Evolutionary conservation across 2,797 vertebrate genomes (phyloP), one percentile per base, ranked within the genome.

Genomic region (Sebastes nivosus): DNA sequence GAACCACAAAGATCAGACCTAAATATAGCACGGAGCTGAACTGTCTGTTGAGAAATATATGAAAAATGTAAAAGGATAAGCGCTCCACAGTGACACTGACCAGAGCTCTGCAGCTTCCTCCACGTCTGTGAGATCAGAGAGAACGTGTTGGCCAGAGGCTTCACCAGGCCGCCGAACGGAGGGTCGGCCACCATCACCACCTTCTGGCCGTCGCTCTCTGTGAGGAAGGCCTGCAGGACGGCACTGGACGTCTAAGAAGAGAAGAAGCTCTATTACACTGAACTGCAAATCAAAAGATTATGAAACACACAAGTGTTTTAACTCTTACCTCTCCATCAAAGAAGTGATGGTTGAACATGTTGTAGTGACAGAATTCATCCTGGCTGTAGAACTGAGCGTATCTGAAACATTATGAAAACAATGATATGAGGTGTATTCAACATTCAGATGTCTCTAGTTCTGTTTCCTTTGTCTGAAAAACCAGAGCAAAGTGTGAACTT

Each of bases 261-360:
- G 18, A 68, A 14, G 5, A 4, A 3, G 4, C 12, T 46, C 22
- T 38, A 16, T 32, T 6, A 25, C 0, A 14, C 3, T 4, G 2
- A 4, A 27, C 30, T 25, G 36, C 1, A 38, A 12, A 25, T 1
- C 2, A 11, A 24, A 42, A 42, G 7, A 36, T 2, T 2, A 2
- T 16, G 5, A 29, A 11, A 65, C 5, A 2, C 0, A n/a, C 0
- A n/a, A 6, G 11, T 13, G 29, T 29, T 24, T 14, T 2, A 3
- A 65, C 13, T 57, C 94, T 94, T 96, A 99, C 98, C 97, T 97
- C 91, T 87, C 96, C 96, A 0, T 77, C 96, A 93, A 99, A 99
- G 93, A 98, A 98, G 94, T 98, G 94, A 93, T 99, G 96, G 89
- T 99, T 99, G 93, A 99, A 99, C 98, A 99, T 99, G 90, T 99